Conservation (phyloP, 2,113 vertebrate genomes). For the Pelecanoides urinatrix region DNA sequence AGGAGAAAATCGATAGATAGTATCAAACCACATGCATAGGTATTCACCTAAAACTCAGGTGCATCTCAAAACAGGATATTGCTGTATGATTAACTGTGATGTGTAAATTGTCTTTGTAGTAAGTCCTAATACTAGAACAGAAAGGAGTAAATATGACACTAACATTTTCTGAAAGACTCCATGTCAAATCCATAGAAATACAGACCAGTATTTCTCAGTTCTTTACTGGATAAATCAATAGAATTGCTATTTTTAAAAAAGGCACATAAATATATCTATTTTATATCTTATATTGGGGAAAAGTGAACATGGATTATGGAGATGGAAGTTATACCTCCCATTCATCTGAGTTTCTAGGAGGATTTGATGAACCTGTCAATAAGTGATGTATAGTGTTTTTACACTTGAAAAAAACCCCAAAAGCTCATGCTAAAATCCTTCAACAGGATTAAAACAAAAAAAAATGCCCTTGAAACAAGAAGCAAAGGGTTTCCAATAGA, state of each 20-base stretch:
- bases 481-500: background rate
- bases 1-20: background rate
- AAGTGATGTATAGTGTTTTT: background rate
- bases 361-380: background rate
- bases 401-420: background rate
- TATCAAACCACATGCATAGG: background rate
- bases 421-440: background rate
- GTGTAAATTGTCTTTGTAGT: background rate
- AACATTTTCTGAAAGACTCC: background rate
- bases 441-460: background rate
- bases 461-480: background rate
- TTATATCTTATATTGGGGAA: background rate
- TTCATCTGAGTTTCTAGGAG: background rate
- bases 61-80: background rate
- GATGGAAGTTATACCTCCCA: background rate
- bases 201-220: background rate
- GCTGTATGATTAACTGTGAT: background rate
- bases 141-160: background rate
- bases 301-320: background rate
- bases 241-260: background rate
- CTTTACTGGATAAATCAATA: background rate
- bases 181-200: background rate
- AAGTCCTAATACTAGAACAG: background rate
- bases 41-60: background rate
- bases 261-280: background rate